A percentile compares a stretch with the other conserved stretches of the same genome.
phyloP scores from a whole-genome alignment of 2,888 invertebrate species.

The Acholoe squamosa region DNA sequence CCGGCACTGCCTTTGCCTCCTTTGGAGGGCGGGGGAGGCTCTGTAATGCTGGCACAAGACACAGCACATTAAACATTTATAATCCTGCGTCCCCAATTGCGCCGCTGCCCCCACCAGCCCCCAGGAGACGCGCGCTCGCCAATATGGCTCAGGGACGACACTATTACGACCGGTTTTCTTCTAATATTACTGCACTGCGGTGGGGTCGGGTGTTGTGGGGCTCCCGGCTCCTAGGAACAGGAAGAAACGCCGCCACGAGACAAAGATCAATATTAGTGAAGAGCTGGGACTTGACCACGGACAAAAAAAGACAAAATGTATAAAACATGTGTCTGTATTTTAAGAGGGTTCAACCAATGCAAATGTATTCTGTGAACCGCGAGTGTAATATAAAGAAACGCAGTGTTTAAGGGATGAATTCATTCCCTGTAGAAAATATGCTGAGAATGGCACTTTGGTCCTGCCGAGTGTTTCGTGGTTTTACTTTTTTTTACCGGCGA shows the following conservation, averaged over 20 bases:
- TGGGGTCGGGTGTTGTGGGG: neutral
- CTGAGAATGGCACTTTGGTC: neutral
- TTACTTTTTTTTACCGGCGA: neutral
- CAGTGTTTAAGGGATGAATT: neutral
- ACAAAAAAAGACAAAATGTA: neutral
- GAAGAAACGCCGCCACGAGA: conserved; percentile 32
- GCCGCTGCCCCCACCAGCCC: neutral
- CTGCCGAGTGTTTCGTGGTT: neutral
- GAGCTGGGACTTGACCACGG: neutral
- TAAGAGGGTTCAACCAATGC: neutral
- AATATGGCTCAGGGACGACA: conserved; percentile 51
- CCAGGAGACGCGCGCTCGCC: neutral
- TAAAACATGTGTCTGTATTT: conserved; percentile 31
- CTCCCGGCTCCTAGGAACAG: neutral
- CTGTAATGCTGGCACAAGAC: conserved; percentile 39
- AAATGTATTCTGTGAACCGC: neutral
- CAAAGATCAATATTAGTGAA: conserved; percentile 54
- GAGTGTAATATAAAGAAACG: neutral
- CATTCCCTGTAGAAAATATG: neutral
- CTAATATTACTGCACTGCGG: conserved; percentile 35
- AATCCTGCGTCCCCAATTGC: conserved; percentile 3
- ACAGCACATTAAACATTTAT: conserved; percentile 62
- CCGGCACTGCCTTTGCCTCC: neutral
- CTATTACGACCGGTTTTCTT: conserved; percentile 48
- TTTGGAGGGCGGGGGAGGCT: neutral